A percentile compares a stretch with the other conserved stretches of the same genome.
Conservation (phyloP, 1,140 invertebrate genomes). For the Drosophila sp. region DNA sequence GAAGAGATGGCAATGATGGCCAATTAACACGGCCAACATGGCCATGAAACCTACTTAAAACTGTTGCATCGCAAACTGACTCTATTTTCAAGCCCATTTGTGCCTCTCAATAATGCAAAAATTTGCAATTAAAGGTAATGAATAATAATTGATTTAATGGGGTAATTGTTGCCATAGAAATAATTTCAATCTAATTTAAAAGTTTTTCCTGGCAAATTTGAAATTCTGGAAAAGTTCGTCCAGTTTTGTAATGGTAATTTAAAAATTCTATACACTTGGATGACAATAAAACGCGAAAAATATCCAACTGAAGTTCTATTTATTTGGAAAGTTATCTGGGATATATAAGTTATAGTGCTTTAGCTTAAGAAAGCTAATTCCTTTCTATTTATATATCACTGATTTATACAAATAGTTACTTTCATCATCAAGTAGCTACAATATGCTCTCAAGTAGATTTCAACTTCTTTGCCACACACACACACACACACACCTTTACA, state of each 20-base stretch:
- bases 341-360: not conserved
- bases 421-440: constrained; percentile 29
- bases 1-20: constrained; percentile 35
- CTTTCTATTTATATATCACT: constrained; percentile 22
- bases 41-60: not conserved
- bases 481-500: constrained; percentile 4
- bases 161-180: no score
- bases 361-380: not conserved
- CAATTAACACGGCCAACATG: constrained; percentile 55
- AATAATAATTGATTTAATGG: no score
- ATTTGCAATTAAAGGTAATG: no score
- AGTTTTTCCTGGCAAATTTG: no score
- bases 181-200: no score
- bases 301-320: no score
- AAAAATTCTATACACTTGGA: no score
- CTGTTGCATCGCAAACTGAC: not conserved
- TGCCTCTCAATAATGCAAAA: no score
- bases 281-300: no score
- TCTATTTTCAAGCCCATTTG: no score
- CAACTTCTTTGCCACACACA: constrained; percentile 13
- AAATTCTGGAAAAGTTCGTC: no score
- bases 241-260: no score
- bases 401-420: constrained; percentile 63
- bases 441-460: constrained; percentile 34
- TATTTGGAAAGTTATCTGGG: not conserved